Evolutionary conservation across 2,113 vertebrate genomes (phyloP), one percentile per base, ranked within the genome.

Genomic region (Chaetodon auriga): DNA sequence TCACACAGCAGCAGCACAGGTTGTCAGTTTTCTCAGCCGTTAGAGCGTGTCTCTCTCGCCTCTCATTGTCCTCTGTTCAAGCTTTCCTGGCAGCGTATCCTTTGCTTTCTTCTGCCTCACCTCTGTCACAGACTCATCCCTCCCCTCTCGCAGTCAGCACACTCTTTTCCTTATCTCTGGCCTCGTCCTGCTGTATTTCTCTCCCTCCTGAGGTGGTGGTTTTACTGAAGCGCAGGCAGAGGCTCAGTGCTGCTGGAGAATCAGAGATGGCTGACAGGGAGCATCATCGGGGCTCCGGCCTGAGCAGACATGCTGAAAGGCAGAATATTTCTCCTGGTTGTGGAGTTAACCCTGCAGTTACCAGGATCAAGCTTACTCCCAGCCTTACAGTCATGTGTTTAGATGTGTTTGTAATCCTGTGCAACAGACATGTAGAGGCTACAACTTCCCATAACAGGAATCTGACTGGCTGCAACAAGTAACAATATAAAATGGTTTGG

Each of bases 161-260:
- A 25, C 54, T 1, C 64, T 58, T 15, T 73, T 36, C 8, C 13
- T 63, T 9, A 55, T 80, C 62, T 64, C 35, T 58, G 19, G 53
- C 12, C 49, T 25, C 11, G 0, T 35, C 45, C 49, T 35, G 38
- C 51, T 74, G 43, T 41, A 15, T 60, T 51, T 25, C 53, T 64
- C 45, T 19, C 30, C 66, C 21, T 41, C 70, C 48, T 57, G 43
- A 49, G 58, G 48, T 30, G 68, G 7, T 73, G 61, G 36, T 71
- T 46, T 70, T n/a, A 55, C 35, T 63, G 78, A 35, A 66, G 73
- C 48, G 58, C 55, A 73, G 63, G 25, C 10, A 62, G 21, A 25
- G 15, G 35, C 68, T 73, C 36, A 54, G 43, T 36, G 64, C 16
- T 72, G 77, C 74, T 30, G 49, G n/a, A 80, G 71, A 21, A 38